Percentiles rank a stretch among this genome's conserved stretches.
Conservation (phyloP, 2,888 invertebrate genomes). For the Euphydryas editha region DNA sequence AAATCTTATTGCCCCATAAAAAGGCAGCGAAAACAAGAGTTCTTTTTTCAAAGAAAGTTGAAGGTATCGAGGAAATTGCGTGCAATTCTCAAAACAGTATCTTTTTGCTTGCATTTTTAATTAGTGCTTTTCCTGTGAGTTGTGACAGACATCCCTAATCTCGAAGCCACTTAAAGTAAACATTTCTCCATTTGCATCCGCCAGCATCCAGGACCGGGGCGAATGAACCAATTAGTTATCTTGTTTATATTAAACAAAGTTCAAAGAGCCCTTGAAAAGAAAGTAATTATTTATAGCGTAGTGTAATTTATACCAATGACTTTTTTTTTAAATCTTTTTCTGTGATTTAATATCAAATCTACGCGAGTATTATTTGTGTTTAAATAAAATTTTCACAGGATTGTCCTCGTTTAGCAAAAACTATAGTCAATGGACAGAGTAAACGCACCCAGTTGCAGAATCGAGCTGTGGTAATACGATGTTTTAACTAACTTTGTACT, state of each 20-base stretch:
- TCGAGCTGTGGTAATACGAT: neutral
- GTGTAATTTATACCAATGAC: conserved; percentile 14
- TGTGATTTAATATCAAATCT: neutral
- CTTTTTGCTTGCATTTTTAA: conserved; percentile 28
- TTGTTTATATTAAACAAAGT: conserved; percentile 38
- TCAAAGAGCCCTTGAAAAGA: conserved; percentile 40
- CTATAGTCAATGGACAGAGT: neutral
- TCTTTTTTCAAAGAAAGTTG: neutral
- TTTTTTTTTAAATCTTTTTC: conserved; percentile 7
- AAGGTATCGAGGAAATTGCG: conserved; percentile 7
- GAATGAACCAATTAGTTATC: conserved; percentile 44
- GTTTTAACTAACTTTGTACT: neutral
- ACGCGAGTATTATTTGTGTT: neutral
- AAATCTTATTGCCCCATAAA: neutral
- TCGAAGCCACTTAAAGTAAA: conserved; percentile 41
- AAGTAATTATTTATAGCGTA: conserved; percentile 32
- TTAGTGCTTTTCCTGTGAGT: conserved; percentile 30
- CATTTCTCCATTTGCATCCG: conserved; percentile 40
- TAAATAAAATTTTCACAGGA: neutral
- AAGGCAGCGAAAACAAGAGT: neutral
- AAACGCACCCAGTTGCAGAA: neutral
- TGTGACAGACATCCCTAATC: conserved; percentile 43
- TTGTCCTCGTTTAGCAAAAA: neutral
- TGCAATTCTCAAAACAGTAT: neutral
- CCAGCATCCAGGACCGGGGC: conserved; percentile 41